Base-by-base conservation (phyloP, 1,140 invertebrate genomes). In the Samia ricini region DNA sequence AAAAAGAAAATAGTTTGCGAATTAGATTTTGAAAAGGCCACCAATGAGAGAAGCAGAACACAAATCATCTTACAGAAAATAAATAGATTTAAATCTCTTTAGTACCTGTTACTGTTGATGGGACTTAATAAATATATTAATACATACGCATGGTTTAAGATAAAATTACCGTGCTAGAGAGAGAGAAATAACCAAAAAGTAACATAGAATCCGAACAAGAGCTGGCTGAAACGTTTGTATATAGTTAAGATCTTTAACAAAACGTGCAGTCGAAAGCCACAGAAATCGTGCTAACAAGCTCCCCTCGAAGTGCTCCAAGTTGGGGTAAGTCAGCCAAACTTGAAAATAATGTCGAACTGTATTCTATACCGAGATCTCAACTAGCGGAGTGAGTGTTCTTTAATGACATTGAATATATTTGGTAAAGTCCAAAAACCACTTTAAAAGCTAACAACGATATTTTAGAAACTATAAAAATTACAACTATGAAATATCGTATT, bases 241-340 rank as follows among this genome's bases (percentile, higher is more conserved):
- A 79, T 73, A 80, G 74, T 80, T 80, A 76, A 79, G 77, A 83
- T 81, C 72, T 83, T 77, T 71, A 81, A 42, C 33, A 42, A 42
- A 42, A 42, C 33, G n/a, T 42, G 33, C 33, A 42, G 33, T 42
- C 33, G 33, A 42, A 42, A 76, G 65, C 75, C 72, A 61, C 72
- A 76, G 67, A 79, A 79, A 72, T 80, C 72, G 72, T 66, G 68
- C 74, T 80, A 82, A 82, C 79, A 82, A 80, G 79, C 72, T 73
- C 68, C 69, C 59, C 58, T 68, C 24, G 26, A 56, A 65, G 56
- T 64, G 60, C 66, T 52, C 26, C 67, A 77, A 69, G 69, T 75
- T 71, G 60, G 59, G 52, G 50, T 69, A 70, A 77, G 74, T 77
- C 71, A 72, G 68, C 68, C 66, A 58, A 73, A 70, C 77, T 76